These are phyloP conservation scores for Rhyacophila brunnea DNA, from an alignment of 1,140 invertebrate species.

Conservation along the genomic window DNA sequence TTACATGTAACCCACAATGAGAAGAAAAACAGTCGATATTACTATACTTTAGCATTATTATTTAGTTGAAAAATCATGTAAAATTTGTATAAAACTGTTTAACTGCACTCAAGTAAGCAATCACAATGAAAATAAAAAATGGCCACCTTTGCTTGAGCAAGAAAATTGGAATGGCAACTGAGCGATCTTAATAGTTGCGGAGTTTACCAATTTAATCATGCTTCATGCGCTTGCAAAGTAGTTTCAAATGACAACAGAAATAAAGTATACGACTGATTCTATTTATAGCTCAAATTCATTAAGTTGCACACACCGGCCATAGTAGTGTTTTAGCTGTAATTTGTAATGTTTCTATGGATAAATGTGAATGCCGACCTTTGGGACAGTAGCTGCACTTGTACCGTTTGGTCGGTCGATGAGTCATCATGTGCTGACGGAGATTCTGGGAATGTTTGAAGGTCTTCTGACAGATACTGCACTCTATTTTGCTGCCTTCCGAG, in stretches of 20 bases:
- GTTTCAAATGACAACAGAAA: background rate
- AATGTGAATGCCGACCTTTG: conserved; percentile 18
- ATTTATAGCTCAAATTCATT: background rate
- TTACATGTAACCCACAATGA: too few relatives aligned
- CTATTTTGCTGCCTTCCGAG: conserved; percentile 1
- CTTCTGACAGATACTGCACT: conserved; percentile 23
- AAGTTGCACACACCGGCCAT: background rate
- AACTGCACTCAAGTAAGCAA: background rate
- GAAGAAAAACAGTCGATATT: too few relatives aligned
- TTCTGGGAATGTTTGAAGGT: conserved; percentile 12
- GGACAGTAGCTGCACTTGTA: conserved; percentile 19
- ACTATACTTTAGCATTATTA: background rate
- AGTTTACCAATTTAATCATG: too few relatives aligned
- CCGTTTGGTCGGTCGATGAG: conserved; percentile 14
- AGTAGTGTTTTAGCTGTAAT: too few relatives aligned
- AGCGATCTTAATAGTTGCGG: too few relatives aligned
- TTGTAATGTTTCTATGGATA: too few relatives aligned
- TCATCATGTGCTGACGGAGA: conserved; percentile 18
- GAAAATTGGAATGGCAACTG: too few relatives aligned
- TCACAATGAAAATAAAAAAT: too few relatives aligned
- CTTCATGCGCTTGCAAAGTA: too few relatives aligned
- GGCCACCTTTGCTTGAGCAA: too few relatives aligned
- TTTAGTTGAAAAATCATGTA: too few relatives aligned
- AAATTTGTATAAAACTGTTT: background rate
- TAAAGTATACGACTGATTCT: background rate